Evolutionary conservation across 2,888 invertebrate species (phyloP), one percentile per base, ranked within the genome.

Genomic region (Acanthosepion pharaonis): DNA sequence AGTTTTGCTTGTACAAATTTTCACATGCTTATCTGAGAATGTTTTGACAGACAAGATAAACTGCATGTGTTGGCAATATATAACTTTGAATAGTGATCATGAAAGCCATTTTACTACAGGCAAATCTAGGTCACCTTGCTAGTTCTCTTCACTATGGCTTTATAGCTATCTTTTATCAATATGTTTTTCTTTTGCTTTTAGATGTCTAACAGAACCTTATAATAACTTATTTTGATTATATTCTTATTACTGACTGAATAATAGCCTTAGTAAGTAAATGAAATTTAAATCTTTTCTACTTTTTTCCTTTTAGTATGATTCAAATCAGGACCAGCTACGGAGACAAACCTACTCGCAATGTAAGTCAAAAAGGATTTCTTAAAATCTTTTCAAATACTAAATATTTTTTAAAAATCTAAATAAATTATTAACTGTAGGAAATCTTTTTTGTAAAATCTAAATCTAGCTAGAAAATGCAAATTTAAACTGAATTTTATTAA

Each of bases 271-370:
- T 92, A 92, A 49, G 51, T 92, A 92, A 49, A 92, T 49, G 51
- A 49, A 92, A 49, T 92, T 48, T 42, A 49, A 49, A 59, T 53
- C 20, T 94, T 94, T 33, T n/a, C 25, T n/a, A 20, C 8, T 94
- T 94, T 94, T 94, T 53, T 55, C n/a, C 55, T 94, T 55, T 53
- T 55, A 59, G 94, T 94, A 59, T 94, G 55, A 59, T 59, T 94
- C 64, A 55, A 94, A 53, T 53, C 95, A 96, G 93, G 96, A 96
- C 48, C 96, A 96, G 94, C 95, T 95, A 93, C 91, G 95, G 42
- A 95, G 96, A 94, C 95, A 95, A 28, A 95, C 95, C 49, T 95
- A 95, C 92, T 95, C 95, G 42, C 94, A 95, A 51, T 95, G 95
- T 94, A 94, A 94, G 94, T 92, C 49, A 49, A 94, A n/a, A n/a